These are phyloP conservation scores for Notamacropus eugenii DNA, from an alignment of 2,797 vertebrate species.

Conservation along the genomic window DNA sequence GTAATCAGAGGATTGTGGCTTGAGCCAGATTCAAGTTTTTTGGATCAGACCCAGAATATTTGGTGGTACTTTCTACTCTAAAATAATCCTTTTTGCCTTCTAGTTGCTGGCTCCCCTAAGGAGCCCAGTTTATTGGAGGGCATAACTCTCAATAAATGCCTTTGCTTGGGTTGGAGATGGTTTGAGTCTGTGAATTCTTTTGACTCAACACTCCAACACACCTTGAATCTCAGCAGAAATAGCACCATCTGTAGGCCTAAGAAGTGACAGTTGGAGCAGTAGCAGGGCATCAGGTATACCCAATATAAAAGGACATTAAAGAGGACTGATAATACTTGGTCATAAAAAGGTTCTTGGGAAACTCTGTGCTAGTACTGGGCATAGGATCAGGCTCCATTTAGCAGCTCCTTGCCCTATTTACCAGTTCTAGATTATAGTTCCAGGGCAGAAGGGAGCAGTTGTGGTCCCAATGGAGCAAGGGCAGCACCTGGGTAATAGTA, in stretches of 20 bases:
- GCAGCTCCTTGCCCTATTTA: background rate
- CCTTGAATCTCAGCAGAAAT: too few species aligned
- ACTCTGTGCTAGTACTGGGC: background rate
- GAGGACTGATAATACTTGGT: background rate
- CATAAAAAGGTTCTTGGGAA: background rate
- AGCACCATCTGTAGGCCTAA: background rate
- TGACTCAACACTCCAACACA: too few species aligned
- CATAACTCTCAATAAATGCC: too few species aligned
- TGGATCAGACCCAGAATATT: too few species aligned
- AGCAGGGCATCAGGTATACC: background rate
- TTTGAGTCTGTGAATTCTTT: too few species aligned
- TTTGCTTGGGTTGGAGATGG: too few species aligned
- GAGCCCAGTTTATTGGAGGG: too few species aligned
- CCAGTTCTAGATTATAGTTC: background rate
- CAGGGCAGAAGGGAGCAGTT: background rate
- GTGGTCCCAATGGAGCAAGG: background rate
- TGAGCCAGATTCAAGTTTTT: too few species aligned
- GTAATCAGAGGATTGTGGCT: too few species aligned
- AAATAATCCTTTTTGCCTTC: too few species aligned
- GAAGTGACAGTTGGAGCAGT: background rate
- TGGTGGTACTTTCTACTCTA: too few species aligned
- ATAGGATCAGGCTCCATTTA: background rate
- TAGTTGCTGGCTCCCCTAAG: too few species aligned
- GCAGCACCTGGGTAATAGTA: background rate
- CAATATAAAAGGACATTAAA: background rate